phyloP scores from a whole-genome alignment of 1,140 invertebrate species.

The Anagrus nilaparvatae region DNA sequence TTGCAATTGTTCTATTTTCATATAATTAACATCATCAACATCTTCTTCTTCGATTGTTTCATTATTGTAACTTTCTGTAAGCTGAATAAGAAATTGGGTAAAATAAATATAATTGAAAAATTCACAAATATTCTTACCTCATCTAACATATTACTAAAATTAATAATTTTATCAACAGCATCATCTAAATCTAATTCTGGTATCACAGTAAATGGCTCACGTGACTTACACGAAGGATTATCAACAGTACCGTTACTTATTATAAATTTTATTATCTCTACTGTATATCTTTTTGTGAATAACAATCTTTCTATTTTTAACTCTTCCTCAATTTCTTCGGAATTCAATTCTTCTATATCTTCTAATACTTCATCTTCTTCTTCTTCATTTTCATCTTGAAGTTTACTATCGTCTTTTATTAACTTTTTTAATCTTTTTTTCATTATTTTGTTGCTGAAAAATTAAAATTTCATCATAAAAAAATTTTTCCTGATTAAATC shows the following conservation, averaged over 20 bases:
- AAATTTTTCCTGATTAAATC: constrained; percentile 1
- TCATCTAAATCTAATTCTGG: constrained; percentile 37
- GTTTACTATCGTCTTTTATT: constrained; percentile 8
- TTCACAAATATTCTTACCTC: constrained; percentile 43
- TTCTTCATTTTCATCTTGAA: constrained; percentile 14
- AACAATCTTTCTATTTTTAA: no score
- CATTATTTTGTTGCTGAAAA: constrained; percentile 29
- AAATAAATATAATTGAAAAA: background rate
- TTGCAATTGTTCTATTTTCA: constrained; percentile 50
- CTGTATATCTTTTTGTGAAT: no score
- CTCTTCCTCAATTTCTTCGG: constrained; percentile 19
- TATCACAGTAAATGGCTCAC: constrained; percentile 25
- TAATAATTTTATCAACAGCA: constrained; percentile 40
- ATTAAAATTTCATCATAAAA: constrained; percentile 18
- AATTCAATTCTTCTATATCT: no score
- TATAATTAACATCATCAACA: constrained; percentile 45
- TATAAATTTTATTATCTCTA: constrained; percentile 38
- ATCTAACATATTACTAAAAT: constrained; percentile 41
- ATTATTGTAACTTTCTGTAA: constrained; percentile 40
- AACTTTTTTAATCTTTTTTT: constrained; percentile 23
- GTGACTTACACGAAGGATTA: constrained; percentile 22
- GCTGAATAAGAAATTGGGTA: no score
- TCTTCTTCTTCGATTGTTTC: constrained; percentile 39
- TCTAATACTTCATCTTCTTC: constrained; percentile 25
- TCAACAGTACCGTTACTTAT: constrained; percentile 33